Evolutionary conservation across 2,113 vertebrate species (phyloP), one percentile per base, ranked within the genome.

Genomic region (Odobenus rosmarus): DNA sequence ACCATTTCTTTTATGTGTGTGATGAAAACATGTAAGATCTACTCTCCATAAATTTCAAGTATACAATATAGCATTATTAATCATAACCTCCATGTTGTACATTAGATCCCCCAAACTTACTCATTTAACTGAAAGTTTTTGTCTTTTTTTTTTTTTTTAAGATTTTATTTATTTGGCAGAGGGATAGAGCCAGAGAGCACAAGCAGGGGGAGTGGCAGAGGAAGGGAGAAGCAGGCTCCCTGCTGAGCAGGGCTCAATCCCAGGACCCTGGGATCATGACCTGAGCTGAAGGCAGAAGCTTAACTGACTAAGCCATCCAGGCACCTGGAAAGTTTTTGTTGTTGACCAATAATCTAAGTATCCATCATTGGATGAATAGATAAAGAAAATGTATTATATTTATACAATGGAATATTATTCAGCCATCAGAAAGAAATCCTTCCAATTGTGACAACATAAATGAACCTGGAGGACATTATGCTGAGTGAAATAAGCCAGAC

Each of bases 401-500:
- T 87, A 46, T 93, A 79, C 10, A 33, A 11, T 64, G 12, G n/a
- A 95, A 76, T 84, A 83, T 90, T 95, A 89, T 82, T 94, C 55
- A 55, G n/a, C 46, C 16, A 55, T 2, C 23, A 90, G 69, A 46
- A 90, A 72, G 67, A 64, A 82, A 84, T 95, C 23, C 49, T 93
- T 87, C 61, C 11, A 57, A 49, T 80, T 80, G 36, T 55, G 79
- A 64, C n/a, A 76, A 83, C 39, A 67, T 64, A 26, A n/a, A 80
- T 39, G 24, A 46, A 80, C 18, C 19, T 71, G 81, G 33, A 61
- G 14, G 51, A 33, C 18, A 51, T 90, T 90, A 77, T 95, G 18
- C 49, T 55, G 31, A 86, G 7, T 67, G 49, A 90, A 84, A 76
- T 84, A 90, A 90, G 24, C 4, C 33, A 55, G 36, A 84, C 14